Evolutionary conservation across 2,797 vertebrate species (phyloP), one percentile per base, ranked within the genome.

Genomic region (Botia almorhae): DNA sequence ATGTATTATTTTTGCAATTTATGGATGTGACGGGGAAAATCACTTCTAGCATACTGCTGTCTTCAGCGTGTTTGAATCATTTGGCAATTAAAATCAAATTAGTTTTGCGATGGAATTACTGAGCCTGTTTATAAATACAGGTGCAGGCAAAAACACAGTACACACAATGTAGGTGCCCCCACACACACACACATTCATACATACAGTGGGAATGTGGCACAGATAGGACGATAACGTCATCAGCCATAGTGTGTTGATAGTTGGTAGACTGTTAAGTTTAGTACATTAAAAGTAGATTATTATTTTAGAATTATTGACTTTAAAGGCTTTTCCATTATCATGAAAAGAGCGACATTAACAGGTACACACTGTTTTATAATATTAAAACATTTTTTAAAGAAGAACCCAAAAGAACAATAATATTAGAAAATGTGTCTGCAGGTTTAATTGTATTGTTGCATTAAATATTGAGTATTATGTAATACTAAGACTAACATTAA

Each of bases 81-180:
- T 76, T 55, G 73, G 39, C 69, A 70, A 85, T 74, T 79, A 80
- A 82, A 80, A 74, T 80, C 19, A 29, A 82, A 82, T 85, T 71
- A 58, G 65, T 72, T 82, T 82, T 69, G 56, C 56, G 13, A 46
- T n/a, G 46, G 74, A 78, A 75, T 70, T 61, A 75, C 33, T 74
- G n/a, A 81, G 12, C 39, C 29, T 50, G 53, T 67, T 65, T 74
- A 50, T 71, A 58, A 60, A 53, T 12, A 60, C 56, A 29, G 56
- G 23, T 71, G 65, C 11, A 46, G 0, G 7, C 8, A 10, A 7
- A 69, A 36, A n/a, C 16, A 60, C 23, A 43, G 33, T 10, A 67
- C 36, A 39, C 36, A 39, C 36, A 14, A 55, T 36, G 65, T 39
- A 65, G 11, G 33, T 51, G 46, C 33, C 67, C 64, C 74, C 43